phyloP scores from a whole-genome alignment of 2,113 vertebrate species.

The rat (Rattus norvegicus) region DNA sequence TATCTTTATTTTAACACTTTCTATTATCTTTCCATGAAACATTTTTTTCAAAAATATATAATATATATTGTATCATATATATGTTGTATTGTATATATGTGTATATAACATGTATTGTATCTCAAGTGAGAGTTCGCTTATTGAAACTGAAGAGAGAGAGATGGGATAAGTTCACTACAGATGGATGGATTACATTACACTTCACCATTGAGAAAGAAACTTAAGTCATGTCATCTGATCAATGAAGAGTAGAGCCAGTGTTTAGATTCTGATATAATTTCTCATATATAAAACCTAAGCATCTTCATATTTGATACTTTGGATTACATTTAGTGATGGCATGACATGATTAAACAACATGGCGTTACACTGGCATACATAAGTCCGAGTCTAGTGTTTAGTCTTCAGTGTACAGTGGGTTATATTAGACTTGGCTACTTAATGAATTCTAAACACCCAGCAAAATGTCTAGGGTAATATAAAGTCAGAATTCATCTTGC shows the following conservation, averaged over 20 bases:
- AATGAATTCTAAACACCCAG: slow-evolving; percentile 44
- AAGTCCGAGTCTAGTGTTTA: slow-evolving; percentile 55
- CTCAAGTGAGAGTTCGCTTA: not conserved
- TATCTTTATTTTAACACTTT: not conserved
- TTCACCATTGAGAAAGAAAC: slow-evolving; percentile 34
- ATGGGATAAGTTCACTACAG: not conserved
- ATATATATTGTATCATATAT: not conserved
- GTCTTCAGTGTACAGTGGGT: not conserved
- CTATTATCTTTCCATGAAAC: slow-evolving; percentile 27
- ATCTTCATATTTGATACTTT: slow-evolving; percentile 29
- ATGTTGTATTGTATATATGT: no score
- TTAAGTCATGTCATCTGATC: not conserved
- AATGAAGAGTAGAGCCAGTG: not conserved
- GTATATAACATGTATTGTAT: no score
- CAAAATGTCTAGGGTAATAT: slow-evolving; percentile 48
- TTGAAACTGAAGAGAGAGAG: not conserved
- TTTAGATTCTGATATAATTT: slow-evolving; percentile 22
- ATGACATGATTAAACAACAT: slow-evolving; percentile 50
- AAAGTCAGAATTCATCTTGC: slow-evolving; percentile 35
- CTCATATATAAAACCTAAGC: slow-evolving; percentile 6
- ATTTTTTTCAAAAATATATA: not conserved
- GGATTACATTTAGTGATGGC: not conserved
- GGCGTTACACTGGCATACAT: not conserved
- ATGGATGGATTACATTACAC: not conserved
- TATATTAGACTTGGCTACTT: slow-evolving; percentile 52